Base-by-base conservation (phyloP, 1,140 invertebrate species). In the Euwallacea fornicatus region DNA sequence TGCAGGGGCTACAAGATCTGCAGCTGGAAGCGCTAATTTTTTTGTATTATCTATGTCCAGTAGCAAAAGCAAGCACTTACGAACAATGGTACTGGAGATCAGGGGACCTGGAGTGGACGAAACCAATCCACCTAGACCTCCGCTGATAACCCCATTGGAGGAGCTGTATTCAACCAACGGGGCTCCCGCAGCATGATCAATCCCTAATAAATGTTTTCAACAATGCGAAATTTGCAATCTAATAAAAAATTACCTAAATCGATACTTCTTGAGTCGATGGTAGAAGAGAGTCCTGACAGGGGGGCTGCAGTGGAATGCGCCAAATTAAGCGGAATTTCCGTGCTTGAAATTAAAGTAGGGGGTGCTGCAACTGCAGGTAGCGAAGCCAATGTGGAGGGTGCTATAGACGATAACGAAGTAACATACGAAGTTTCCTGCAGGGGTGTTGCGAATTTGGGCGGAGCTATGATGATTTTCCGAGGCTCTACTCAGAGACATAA, bases 401-500 rank as follows among this genome's bases (percentile, higher is more conserved):
- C 10, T 42, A 53, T 2, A 4, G 42, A 8, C 2, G 46, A 44
- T 9, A 50, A 11, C n/a, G 64, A 33, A 15, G 60, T 33, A 11
- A 60, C 13, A 11, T 73, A 13, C 11, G 67, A 50, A 41, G 58
- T 54, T 58, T 66, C 53, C 21, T 15, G 47, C 10, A 47, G 47
- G 65, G 7, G 64, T 66, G 6, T 47, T 10, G 50, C 33, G 16
- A 76, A 42, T 62, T 64, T 72, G 42, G 73, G 56, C 9, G 72
- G 64, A 13, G 66, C 66, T 10, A 76, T 13, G 4, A 76, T 66
- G 9, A 71, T 64, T 56, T 70, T 76, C 13, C 59, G 66, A 9
- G 75, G 73, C 53, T 76, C 75, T 76, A 33, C 21, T 33, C 21
- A 33, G 1, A 63, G 50, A 73, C 21, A 61, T 58, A 55, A 62